Evolutionary conservation across 2,797 vertebrate species (phyloP).

Genomic region (Cetoscarus ocellatus): DNA sequence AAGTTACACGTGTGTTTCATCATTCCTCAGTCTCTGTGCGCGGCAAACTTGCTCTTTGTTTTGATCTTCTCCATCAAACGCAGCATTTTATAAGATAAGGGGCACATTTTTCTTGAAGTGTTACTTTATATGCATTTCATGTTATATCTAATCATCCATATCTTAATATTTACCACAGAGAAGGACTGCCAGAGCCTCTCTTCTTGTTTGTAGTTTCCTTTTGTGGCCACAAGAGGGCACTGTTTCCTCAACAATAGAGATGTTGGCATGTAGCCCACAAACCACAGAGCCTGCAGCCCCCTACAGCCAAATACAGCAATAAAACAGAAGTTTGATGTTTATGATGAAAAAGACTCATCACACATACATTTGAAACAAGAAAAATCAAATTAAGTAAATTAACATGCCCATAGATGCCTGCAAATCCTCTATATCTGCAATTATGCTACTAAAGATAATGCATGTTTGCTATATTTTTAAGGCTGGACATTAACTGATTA

Average conservation of each 20-base stretch:
- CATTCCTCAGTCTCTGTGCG: constrained; percentile 56
- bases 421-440: constrained; percentile 49
- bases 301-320: constrained; percentile 42
- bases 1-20: constrained; percentile 79
- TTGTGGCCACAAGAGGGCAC: constrained; percentile 72
- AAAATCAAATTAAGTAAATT: constrained; percentile 57
- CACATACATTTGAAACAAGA: constrained; percentile 55
- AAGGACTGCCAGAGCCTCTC: constrained; percentile 28
- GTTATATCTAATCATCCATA: constrained; percentile 48
- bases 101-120: constrained; percentile 66
- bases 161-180: constrained; percentile 54
- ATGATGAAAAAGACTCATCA: constrained; percentile 37
- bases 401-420: constrained; percentile 26
- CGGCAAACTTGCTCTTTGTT: constrained; percentile 43
- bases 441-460: constrained; percentile 37
- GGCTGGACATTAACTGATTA: constrained; percentile 40
- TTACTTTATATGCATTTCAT: constrained; percentile 52
- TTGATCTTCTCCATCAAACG: constrained; percentile 63
- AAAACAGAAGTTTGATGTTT: constrained; percentile 67
- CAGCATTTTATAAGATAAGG: constrained; percentile 62
- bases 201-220: constrained; percentile 23
- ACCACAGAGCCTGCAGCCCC: constrained; percentile 40
- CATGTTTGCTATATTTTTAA: constrained; percentile 36
- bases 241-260: constrained; percentile 75
- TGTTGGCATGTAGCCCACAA: constrained; percentile 36